These are phyloP conservation scores for Limnodromus scolopaceus DNA, from an alignment of 2,797 vertebrate genomes.

Conservation along the genomic window DNA sequence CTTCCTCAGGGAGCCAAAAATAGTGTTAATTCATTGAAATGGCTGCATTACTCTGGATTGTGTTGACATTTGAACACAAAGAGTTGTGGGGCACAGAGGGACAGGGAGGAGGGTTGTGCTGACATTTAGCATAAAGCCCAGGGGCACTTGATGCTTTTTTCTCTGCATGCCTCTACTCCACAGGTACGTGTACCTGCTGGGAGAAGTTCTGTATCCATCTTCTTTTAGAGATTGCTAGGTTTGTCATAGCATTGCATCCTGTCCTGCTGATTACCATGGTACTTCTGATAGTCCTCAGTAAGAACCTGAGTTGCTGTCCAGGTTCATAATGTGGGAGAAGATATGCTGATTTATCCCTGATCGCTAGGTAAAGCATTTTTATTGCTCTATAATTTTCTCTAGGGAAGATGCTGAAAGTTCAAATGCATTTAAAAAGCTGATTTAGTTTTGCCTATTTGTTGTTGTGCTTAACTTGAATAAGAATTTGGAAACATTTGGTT, in stretches of 20 bases:
- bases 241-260: neutral
- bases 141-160: neutral
- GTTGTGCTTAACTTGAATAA: neutral
- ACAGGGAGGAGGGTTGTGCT: neutral
- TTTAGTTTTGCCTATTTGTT: neutral
- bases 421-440: neutral
- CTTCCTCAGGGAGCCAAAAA: neutral
- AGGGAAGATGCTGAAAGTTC: neutral
- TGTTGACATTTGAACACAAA: neutral
- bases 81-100: neutral
- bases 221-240: neutral
- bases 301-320: neutral
- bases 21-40: neutral
- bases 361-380: neutral
- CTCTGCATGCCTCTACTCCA: neutral
- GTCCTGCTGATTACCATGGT: neutral
- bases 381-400: neutral
- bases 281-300: neutral
- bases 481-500: neutral
- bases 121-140: neutral
- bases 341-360: neutral
- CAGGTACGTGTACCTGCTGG: neutral
- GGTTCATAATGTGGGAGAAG: neutral
- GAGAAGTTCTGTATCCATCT: neutral
- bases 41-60: neutral